Evolutionary conservation across 2,113 vertebrate species (phyloP), one percentile per base, ranked within the genome.

Genomic region (Herpailurus yagouaroundi): DNA sequence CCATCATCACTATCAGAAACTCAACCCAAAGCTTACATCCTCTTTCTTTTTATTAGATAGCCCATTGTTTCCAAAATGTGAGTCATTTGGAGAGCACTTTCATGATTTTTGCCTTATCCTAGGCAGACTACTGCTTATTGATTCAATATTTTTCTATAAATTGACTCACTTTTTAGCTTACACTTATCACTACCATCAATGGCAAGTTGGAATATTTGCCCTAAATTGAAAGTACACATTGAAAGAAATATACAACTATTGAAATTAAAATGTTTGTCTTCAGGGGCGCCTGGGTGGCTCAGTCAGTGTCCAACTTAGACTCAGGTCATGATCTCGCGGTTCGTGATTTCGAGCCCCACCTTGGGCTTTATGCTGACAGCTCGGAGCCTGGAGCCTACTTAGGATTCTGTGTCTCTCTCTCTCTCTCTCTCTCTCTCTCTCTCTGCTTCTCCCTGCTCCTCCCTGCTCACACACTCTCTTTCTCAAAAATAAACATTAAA

Each of bases 221-320:
- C 38, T 89, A 36, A 69, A 29, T 90, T 7, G 12, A 80, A 95
- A 93, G 63, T 48, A 33, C 11, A 60, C 8, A 64, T 95, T 76
- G 81, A 81, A 81, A 92, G 73, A 80, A 77, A 89, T 38, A 45
- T 16, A 50, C 25, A 52, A 36, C 55, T 71, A 38, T 25, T 69
- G 33, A 89, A 60, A 88, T 88, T 21, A 64, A 85, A 91, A 31
- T 50, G 41, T 95, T 48, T 69, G 21, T 73, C 60, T 95, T 94
- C 63, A 27, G 21, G 57, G 21, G 57, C 21, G 0, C 57, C 57
- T 60, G 57, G 8, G 57, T 60, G 57, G 19, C 57, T 60, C 57
- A 60, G 57, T 25, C 57, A 60, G 57, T 23, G 57, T 60, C 21
- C 57, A 60, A 23, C 57, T 60, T 60, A 2, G 7, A 18, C 21